These are phyloP conservation scores for Neopelma chrysocephalum DNA, from an alignment of 2,797 vertebrate species.

Conservation along the genomic window DNA sequence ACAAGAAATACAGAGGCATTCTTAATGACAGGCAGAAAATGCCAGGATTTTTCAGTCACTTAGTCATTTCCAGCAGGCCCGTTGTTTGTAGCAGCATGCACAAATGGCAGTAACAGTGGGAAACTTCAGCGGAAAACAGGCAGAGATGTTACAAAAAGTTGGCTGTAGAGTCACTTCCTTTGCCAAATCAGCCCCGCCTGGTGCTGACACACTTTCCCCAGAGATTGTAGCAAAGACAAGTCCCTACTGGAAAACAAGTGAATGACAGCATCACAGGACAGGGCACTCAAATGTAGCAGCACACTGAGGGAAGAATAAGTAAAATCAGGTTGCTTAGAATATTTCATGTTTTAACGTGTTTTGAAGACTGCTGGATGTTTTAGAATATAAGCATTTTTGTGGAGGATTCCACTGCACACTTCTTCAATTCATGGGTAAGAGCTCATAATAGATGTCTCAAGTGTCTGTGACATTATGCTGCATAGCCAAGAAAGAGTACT, in stretches of 20 bases:
- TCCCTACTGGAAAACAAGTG: background rate
- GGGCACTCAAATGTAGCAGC: background rate
- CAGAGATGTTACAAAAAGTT: background rate
- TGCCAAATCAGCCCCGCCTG: constrained; percentile 29
- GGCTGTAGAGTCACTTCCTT: background rate
- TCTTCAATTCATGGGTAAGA: background rate
- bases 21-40: background rate
- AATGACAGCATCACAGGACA: background rate
- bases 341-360: background rate
- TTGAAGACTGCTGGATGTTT: background rate
- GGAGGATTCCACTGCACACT: background rate
- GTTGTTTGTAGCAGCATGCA: background rate
- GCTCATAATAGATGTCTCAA: background rate
- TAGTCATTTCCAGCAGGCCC: background rate
- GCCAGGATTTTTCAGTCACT: background rate
- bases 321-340: background rate
- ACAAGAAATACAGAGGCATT: background rate
- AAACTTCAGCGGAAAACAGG: background rate
- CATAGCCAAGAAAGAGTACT: background rate
- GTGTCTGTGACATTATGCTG: background rate
- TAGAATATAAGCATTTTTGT: background rate
- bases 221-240: background rate
- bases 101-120: background rate
- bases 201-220: background rate
- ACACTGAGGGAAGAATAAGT: background rate